Evolutionary conservation across 2,113 vertebrate genomes (phyloP).

Genomic region (Ophiodon elongatus): DNA sequence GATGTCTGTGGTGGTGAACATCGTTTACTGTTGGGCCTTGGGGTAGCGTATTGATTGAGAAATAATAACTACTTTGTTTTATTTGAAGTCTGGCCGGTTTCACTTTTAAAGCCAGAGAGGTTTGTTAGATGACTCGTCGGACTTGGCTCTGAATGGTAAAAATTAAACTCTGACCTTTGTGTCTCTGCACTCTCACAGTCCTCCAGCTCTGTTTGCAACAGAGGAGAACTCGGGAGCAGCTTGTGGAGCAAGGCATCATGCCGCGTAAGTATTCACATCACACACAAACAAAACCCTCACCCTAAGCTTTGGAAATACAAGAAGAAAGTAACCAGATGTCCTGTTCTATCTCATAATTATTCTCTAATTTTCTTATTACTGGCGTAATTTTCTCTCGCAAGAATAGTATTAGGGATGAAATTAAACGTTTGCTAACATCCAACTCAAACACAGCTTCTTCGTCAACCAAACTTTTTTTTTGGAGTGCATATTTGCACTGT

Average conservation of each 20-base stretch:
- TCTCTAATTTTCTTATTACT: not conserved
- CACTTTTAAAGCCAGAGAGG: constrained; percentile 29
- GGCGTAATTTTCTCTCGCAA: not conserved
- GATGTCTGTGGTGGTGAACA: constrained; percentile 64
- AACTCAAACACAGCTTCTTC: not conserved
- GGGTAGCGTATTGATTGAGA: constrained; percentile 35
- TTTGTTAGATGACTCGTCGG: constrained; percentile 46
- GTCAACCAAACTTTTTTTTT: not conserved
- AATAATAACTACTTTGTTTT: constrained; percentile 61
- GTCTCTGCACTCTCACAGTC: constrained; percentile 83
- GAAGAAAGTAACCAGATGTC: not conserved
- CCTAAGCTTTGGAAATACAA: not conserved
- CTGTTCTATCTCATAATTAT: not conserved
- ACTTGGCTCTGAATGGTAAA: constrained; percentile 24
- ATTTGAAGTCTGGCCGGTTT: constrained; percentile 57
- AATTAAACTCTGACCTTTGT: constrained; percentile 61
- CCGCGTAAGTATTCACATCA: constrained; percentile 88
- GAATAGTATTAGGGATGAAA: not conserved
- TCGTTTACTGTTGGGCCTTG: constrained; percentile 27
- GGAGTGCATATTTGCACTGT: not conserved
- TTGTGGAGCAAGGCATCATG: constrained; percentile 98
- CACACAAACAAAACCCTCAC: not conserved
- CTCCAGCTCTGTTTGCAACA: constrained; percentile 96
- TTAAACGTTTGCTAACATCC: not conserved
- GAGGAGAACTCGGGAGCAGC: constrained; percentile 94